These are phyloP conservation scores for Tympanoctomys barrerae DNA, from an alignment of 2,797 vertebrate genomes.

Conservation along the genomic window DNA sequence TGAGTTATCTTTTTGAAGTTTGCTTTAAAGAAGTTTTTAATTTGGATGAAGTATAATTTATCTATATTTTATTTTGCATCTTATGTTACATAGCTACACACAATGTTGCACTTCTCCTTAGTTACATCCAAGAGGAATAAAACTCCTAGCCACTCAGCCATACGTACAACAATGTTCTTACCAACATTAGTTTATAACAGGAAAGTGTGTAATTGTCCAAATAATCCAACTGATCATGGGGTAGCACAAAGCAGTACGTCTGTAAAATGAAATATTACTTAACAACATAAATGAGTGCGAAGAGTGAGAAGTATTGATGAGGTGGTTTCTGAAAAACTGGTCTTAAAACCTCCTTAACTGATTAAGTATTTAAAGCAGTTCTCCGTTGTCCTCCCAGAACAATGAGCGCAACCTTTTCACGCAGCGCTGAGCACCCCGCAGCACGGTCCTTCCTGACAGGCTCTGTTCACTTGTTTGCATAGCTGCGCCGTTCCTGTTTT, in stretches of 20 bases:
- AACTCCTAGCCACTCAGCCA: neutral
- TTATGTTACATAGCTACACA: neutral
- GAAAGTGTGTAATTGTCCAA: neutral
- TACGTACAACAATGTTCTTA: neutral
- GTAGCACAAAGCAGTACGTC: neutral
- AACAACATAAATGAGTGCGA: neutral
- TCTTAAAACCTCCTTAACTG: neutral
- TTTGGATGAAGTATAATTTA: neutral
- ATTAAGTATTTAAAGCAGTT: neutral
- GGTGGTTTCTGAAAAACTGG: neutral
- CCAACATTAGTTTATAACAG: neutral
- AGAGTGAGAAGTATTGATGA: neutral
- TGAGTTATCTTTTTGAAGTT: too few relatives aligned
- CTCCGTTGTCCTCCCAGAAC: neutral
- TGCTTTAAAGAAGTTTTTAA: neutral
- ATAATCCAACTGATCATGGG: neutral
- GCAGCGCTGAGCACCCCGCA: neutral
- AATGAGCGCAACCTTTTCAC: neutral
- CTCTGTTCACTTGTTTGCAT: neutral
- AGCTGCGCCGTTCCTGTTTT: neutral
- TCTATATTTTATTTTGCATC: neutral
- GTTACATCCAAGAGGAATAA: neutral
- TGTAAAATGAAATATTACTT: neutral
- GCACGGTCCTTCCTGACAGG: neutral
- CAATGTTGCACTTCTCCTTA: neutral